phyloP scores from a whole-genome alignment of 2,888 invertebrate genomes.

The Tenthredo mesomela region DNA sequence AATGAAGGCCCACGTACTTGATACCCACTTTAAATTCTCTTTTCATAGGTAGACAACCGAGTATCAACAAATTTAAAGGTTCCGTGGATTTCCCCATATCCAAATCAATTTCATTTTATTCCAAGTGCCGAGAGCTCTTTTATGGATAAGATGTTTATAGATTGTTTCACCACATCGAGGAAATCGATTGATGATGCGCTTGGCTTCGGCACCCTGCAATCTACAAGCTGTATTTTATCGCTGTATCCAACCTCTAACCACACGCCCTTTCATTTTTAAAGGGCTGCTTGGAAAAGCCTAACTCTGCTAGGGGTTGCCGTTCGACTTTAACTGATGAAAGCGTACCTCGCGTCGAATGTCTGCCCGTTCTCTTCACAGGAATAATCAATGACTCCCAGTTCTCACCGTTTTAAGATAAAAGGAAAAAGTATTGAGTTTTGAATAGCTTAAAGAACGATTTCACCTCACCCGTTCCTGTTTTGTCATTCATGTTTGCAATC shows the following conservation, averaged over 20 bases:
- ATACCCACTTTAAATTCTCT: too few species aligned
- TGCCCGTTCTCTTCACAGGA: not conserved
- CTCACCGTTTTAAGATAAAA: not conserved
- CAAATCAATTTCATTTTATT: not conserved
- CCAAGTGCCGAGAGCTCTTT: not conserved
- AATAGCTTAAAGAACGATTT: not conserved
- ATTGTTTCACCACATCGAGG: not conserved
- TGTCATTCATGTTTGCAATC: not conserved
- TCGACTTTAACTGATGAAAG: conserved; percentile 36
- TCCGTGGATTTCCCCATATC: too few species aligned
- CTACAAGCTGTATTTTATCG: conserved; percentile 34
- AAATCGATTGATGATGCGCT: conserved; percentile 32
- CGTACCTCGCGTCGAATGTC: conserved; percentile 1
- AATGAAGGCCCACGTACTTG: too few species aligned
- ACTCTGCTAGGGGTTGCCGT: not conserved
- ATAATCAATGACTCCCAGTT: not conserved
- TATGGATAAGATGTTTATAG: not conserved
- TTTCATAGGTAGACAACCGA: too few species aligned
- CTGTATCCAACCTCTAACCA: not conserved
- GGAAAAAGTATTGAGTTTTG: not conserved
- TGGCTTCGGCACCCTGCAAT: not conserved
- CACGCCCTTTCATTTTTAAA: conserved; percentile 19
- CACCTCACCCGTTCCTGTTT: not conserved
- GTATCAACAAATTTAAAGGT: too few species aligned
- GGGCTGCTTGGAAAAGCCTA: conserved; percentile 12